These are phyloP conservation scores for Zygaena filipendulae DNA, from an alignment of 2,888 invertebrate species.

Conservation along the genomic window DNA sequence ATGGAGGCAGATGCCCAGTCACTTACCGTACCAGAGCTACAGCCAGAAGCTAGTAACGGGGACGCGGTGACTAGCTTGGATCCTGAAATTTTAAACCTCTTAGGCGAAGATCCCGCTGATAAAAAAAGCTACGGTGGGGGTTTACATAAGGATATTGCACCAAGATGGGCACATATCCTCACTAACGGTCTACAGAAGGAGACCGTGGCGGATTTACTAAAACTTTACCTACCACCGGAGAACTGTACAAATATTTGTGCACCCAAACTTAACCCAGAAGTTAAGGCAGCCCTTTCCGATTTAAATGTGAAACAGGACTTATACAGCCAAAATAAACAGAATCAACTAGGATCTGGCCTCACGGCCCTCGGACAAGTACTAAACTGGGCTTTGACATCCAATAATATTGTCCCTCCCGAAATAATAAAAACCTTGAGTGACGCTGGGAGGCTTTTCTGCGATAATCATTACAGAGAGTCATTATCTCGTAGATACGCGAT, in stretches of 20 bases:
- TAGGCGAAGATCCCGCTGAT: slow-evolving; percentile 1
- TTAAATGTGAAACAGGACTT: slow-evolving; percentile 5
- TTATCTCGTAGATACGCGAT: slow-evolving; percentile 7
- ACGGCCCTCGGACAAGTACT: slow-evolving; percentile 12
- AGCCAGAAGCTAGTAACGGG: neutral
- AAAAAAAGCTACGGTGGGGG: slow-evolving; percentile 3
- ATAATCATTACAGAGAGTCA: slow-evolving; percentile 11
- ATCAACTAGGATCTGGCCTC: slow-evolving; percentile 11
- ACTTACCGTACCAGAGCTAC: neutral
- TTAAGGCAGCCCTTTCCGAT: slow-evolving; percentile 11
- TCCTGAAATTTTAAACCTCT: slow-evolving; percentile 1
- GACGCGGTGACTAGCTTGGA: neutral
- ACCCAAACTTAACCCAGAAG: slow-evolving; percentile 13
- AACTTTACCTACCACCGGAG: slow-evolving; percentile 13
- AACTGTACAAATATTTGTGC: slow-evolving; percentile 12
- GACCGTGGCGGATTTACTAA: slow-evolving; percentile 3
- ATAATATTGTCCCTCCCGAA: neutral
- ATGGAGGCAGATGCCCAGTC: neutral
- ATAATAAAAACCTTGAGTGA: slow-evolving; percentile 9
- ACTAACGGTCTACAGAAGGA: slow-evolving; percentile 8
- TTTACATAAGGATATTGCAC: slow-evolving; percentile 7
- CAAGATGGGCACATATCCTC: slow-evolving; percentile 9
- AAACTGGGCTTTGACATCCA: slow-evolving; percentile 3
- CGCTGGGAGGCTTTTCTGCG: slow-evolving; percentile 15
- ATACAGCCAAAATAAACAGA: slow-evolving; percentile 12